These are phyloP conservation scores for Drosophila murphyi DNA, from an alignment of 1,140 invertebrate genomes.

Conservation along the genomic window DNA sequence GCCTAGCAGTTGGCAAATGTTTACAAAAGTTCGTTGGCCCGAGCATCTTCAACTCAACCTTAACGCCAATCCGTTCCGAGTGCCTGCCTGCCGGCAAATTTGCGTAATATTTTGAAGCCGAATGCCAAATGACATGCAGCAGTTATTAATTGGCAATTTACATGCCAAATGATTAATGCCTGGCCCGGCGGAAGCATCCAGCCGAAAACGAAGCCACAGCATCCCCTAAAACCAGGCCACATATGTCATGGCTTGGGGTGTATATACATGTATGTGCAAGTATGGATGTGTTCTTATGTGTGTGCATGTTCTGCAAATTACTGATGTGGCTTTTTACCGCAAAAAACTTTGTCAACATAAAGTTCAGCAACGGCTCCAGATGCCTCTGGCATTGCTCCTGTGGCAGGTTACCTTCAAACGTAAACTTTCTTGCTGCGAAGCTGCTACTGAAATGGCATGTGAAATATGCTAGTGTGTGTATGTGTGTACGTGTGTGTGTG, in stretches of 20 bases:
- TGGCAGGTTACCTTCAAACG: constrained; percentile 61
- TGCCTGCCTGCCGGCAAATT: constrained; percentile 44
- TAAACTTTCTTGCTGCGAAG: constrained; percentile 56
- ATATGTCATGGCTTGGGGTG: constrained; percentile 60
- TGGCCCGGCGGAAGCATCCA: constrained; percentile 63
- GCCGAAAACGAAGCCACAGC: constrained; percentile 68
- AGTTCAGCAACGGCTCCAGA: constrained; percentile 51
- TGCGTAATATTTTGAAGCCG: constrained; percentile 69
- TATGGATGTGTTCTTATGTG: constrained; percentile 17
- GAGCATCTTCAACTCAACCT: constrained; percentile 1
- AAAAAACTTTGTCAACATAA: constrained; percentile 83
- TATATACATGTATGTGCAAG: constrained; percentile 3
- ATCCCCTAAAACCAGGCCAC: constrained; percentile 65
- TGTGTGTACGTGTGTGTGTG: constrained; percentile 1
- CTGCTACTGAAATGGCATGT: constrained; percentile 36
- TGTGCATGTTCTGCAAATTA: constrained; percentile 70
- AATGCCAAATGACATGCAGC: constrained; percentile 79
- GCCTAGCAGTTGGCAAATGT: constrained; percentile 68
- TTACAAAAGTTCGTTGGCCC: constrained; percentile 55
- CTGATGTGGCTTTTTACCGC: constrained; percentile 81
- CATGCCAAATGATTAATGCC: constrained; percentile 83
- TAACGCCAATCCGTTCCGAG: constrained; percentile 21
- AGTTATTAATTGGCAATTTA: constrained; percentile 84
- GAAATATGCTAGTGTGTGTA: constrained; percentile 42
- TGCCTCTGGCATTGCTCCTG: constrained; percentile 46